Evolutionary conservation across 1,140 invertebrate genomes (phyloP).

Genomic region (Rhopalosiphum padi): DNA sequence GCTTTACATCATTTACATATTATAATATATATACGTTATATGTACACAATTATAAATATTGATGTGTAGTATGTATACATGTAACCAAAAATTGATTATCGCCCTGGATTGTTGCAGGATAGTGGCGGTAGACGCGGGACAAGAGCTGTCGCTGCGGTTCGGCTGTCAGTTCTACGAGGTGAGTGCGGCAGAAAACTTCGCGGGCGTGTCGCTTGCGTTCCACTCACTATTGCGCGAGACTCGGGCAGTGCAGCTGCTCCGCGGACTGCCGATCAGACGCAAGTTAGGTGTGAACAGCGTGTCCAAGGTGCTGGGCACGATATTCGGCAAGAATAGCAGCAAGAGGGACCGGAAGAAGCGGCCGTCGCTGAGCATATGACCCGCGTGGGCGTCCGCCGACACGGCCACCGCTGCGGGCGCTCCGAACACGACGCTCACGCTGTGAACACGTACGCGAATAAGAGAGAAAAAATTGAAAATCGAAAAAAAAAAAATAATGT

Average conservation of each 20-base stretch:
- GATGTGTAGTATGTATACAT: too few relatives aligned
- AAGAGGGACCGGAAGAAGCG: slow-evolving; percentile 72
- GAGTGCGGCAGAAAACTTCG: slow-evolving; percentile 80
- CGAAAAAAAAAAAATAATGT: background rate
- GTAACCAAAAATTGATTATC: background rate
- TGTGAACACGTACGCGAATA: background rate
- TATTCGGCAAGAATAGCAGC: slow-evolving; percentile 76
- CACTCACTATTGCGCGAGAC: slow-evolving; percentile 79
- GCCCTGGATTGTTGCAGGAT: slow-evolving; percentile 65
- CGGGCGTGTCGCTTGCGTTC: slow-evolving; percentile 80
- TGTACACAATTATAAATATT: too few relatives aligned
- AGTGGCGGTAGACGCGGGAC: slow-evolving; percentile 81
- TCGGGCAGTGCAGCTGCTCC: slow-evolving; percentile 74
- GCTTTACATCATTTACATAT: too few relatives aligned
- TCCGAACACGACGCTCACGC: slow-evolving; percentile 43
- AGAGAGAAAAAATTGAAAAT: background rate
- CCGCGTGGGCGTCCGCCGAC: slow-evolving; percentile 46
- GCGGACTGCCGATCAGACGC: slow-evolving; percentile 73
- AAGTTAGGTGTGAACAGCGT: slow-evolving; percentile 81
- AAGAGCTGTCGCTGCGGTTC: slow-evolving; percentile 77
- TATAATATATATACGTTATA: too few relatives aligned
- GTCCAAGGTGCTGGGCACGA: slow-evolving; percentile 79
- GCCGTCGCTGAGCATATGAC: slow-evolving; percentile 75
- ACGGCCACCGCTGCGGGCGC: background rate
- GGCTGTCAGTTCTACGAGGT: slow-evolving; percentile 87